Conservation (phyloP, 2,888 invertebrate genomes). For the Acanthosoma haemorrhoidale region DNA sequence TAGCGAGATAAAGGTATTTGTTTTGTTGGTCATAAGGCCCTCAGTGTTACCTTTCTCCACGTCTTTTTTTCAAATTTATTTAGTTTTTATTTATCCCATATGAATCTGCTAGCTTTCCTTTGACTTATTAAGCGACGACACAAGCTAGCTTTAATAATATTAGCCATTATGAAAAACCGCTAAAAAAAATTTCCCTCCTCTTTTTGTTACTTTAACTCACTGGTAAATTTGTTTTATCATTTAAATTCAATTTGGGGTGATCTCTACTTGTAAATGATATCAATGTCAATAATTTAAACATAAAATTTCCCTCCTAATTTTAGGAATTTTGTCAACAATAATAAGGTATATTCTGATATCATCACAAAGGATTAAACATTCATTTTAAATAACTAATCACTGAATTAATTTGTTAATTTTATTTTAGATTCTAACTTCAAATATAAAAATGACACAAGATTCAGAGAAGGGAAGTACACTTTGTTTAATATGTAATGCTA, state of each 20-base stretch:
- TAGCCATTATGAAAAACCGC: background rate
- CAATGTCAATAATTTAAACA: too few relatives aligned
- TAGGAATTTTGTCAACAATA: too few relatives aligned
- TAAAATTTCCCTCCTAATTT: too few relatives aligned
- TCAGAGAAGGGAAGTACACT: slow-evolving; percentile 36
- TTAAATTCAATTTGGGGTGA: too few relatives aligned
- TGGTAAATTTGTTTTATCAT: too few relatives aligned
- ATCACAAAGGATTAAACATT: background rate
- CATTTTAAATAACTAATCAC: background rate
- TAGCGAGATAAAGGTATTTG: slow-evolving; percentile 23
- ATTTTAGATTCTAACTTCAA: background rate
- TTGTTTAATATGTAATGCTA: slow-evolving; percentile 60
- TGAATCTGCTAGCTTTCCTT: background rate
- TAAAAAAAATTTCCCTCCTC: background rate
- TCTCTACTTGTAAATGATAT: too few relatives aligned
- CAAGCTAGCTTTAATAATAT: background rate
- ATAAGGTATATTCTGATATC: too few relatives aligned
- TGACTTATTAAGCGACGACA: background rate
- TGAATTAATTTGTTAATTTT: background rate
- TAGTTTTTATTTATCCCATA: background rate
- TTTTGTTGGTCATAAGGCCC: slow-evolving; percentile 27
- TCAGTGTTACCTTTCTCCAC: slow-evolving; percentile 18
- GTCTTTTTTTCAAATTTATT: background rate
- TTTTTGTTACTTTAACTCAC: background rate
- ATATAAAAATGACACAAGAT: slow-evolving; percentile 31